Conservation (phyloP, 2,888 invertebrate species). For the Eupithecia subfuscata region DNA sequence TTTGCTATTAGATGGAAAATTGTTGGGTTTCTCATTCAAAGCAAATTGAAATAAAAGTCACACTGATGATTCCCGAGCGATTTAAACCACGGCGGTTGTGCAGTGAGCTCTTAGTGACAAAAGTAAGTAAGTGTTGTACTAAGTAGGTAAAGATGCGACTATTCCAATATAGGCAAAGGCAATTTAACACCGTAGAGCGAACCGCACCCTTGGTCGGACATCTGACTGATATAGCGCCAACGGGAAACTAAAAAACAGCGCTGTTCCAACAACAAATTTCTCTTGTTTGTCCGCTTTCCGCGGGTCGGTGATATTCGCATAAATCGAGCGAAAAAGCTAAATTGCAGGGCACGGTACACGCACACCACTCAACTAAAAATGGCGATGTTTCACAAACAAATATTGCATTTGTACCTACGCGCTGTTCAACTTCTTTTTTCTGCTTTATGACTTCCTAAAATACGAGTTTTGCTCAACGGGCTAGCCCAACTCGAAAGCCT, state of each 20-base stretch:
- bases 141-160: background rate
- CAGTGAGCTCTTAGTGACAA: background rate
- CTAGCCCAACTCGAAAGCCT: constrained; percentile 38
- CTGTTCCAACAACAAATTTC: constrained; percentile 74
- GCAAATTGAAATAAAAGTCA: background rate
- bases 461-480: constrained; percentile 49
- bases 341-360: constrained; percentile 77
- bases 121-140: background rate
- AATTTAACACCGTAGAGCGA: constrained; percentile 25
- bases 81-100: too few relatives aligned
- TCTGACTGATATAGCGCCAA: constrained; percentile 73
- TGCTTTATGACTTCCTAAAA: constrained; percentile 60
- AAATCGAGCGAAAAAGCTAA: constrained; percentile 79
- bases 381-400: constrained; percentile 75
- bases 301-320: constrained; percentile 75
- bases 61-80: too few relatives aligned
- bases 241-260: constrained; percentile 69
- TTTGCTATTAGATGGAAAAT: background rate
- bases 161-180: background rate
- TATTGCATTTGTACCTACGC: constrained; percentile 60
- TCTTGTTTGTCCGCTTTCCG: constrained; percentile 79
- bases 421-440: constrained; percentile 63
- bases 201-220: constrained; percentile 47
- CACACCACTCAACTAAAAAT: constrained; percentile 76
- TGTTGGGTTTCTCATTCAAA: background rate